These are phyloP conservation scores for Galerucella pusilla DNA, from an alignment of 2,888 invertebrate species.

Conservation along the genomic window DNA sequence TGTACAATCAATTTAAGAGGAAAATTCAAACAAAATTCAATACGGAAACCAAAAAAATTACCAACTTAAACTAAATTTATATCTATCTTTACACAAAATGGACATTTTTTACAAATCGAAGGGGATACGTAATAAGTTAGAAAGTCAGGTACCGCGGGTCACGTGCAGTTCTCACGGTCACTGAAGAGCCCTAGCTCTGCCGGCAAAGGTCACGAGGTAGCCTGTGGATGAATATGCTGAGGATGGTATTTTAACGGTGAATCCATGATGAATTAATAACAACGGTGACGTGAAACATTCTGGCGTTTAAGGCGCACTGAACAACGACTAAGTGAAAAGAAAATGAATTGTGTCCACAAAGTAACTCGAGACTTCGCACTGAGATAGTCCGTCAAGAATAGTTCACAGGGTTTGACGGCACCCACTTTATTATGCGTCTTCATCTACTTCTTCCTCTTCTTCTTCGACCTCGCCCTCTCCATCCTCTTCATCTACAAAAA, in stretches of 20 bases:
- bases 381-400: slow-evolving; percentile 57
- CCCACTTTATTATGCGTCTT: slow-evolving; percentile 65
- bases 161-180: slow-evolving; percentile 58
- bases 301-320: slow-evolving; percentile 50
- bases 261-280: slow-evolving; percentile 38
- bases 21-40: neutral
- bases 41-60: slow-evolving; percentile 45
- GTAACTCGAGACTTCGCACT: slow-evolving; percentile 61
- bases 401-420: slow-evolving; percentile 57
- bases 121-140: slow-evolving; percentile 65
- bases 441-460: slow-evolving; percentile 64
- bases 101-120: slow-evolving; percentile 67
- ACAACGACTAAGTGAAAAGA: slow-evolving; percentile 30
- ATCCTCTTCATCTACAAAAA: slow-evolving; percentile 64
- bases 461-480: slow-evolving; percentile 64
- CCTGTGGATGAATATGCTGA: slow-evolving; percentile 53
- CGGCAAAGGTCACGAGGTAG: slow-evolving; percentile 58
- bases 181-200: slow-evolving; percentile 53
- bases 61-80: slow-evolving; percentile 66
- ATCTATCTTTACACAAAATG: slow-evolving; percentile 68
- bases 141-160: slow-evolving; percentile 61
- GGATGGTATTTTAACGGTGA: slow-evolving; percentile 35
- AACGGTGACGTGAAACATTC: slow-evolving; percentile 34
- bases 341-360: slow-evolving; percentile 55
- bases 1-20: slow-evolving; percentile 51